phyloP scores from a whole-genome alignment of 2,888 invertebrate genomes.

The Ametastegia equiseti region DNA sequence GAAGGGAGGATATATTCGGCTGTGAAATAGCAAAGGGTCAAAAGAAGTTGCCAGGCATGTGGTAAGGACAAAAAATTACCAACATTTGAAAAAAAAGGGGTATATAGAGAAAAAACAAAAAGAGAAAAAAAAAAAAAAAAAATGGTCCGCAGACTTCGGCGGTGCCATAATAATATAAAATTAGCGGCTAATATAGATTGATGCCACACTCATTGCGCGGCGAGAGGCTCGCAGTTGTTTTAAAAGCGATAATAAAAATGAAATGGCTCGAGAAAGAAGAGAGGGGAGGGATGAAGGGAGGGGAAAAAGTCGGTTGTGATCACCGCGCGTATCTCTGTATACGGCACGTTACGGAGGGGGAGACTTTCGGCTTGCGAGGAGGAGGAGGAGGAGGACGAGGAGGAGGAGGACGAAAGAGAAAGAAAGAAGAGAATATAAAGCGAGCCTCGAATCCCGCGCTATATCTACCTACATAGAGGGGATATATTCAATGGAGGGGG shows the following conservation, averaged over 20 bases:
- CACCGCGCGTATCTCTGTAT: conserved; percentile 7
- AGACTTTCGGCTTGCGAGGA: conserved; percentile 27
- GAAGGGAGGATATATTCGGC: no score
- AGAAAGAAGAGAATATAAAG: conserved; percentile 51
- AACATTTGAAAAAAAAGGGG: conserved; percentile 19
- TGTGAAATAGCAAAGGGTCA: background rate
- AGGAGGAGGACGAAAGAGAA: conserved; percentile 32
- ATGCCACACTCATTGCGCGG: conserved; percentile 65
- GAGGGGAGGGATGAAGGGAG: conserved; percentile 21
- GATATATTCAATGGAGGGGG: conserved; percentile 55
- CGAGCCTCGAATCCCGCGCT: no score
- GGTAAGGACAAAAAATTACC: background rate
- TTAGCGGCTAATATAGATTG: conserved; percentile 74
- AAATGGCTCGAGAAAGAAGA: conserved; percentile 65
- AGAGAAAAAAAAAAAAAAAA: conserved; percentile 63
- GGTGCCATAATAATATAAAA: conserved; percentile 70
- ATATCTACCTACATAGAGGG: no score
- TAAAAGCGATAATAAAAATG: conserved; percentile 72
- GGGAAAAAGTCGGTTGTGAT: conserved; percentile 38
- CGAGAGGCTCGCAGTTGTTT: conserved; percentile 59
- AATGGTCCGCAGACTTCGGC: conserved; percentile 60
- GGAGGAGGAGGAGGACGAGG: conserved; percentile 35
- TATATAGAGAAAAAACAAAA: background rate
- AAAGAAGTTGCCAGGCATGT: no score
- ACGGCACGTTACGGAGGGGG: conserved; percentile 39